Percentiles rank a stretch among this genome's conserved stretches.
Evolutionary conservation across 1,140 invertebrate genomes (phyloP).

Genomic region (Mercenaria mercenaria): DNA sequence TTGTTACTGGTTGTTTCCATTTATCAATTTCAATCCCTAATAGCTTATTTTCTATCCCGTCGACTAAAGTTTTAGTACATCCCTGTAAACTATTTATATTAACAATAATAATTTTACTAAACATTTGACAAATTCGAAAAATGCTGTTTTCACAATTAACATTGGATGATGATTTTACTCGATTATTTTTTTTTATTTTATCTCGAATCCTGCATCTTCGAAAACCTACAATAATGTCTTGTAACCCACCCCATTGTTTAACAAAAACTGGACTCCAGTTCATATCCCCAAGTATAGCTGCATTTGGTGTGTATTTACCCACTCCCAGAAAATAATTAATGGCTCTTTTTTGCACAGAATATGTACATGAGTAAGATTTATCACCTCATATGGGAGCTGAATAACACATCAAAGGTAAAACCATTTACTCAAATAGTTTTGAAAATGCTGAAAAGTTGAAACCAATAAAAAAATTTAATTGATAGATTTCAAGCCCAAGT

Average conservation of each 20-base stretch:
- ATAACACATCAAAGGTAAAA: too few species aligned
- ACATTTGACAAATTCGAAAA: too few species aligned
- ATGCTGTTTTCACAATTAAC: too few species aligned
- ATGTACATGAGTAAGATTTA: slow-evolving; percentile 24
- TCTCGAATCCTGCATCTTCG: not conserved
- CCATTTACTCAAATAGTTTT: too few species aligned
- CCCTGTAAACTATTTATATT: too few species aligned
- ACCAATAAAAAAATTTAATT: slow-evolving; percentile 17
- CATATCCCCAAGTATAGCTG: slow-evolving; percentile 13
- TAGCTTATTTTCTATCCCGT: too few species aligned
- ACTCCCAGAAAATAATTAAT: slow-evolving; percentile 26
- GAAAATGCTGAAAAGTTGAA: slow-evolving; percentile 14
- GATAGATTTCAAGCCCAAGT: slow-evolving; percentile 21
- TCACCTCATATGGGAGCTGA: too few species aligned
- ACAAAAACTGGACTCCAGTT: not conserved
- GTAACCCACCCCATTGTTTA: not conserved
- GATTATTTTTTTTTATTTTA: not conserved
- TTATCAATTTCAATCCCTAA: too few species aligned
- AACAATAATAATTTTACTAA: too few species aligned
- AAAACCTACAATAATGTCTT: not conserved
- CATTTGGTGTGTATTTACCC: slow-evolving; percentile 44
- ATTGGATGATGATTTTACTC: not conserved
- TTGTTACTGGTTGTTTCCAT: not conserved
- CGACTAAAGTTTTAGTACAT: too few species aligned
- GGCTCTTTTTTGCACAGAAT: slow-evolving; percentile 31